A percentile compares a stretch with the other conserved stretches of the same genome.
phyloP scores from a whole-genome alignment of 2,888 invertebrate species.

The Coelinius sp. region DNA sequence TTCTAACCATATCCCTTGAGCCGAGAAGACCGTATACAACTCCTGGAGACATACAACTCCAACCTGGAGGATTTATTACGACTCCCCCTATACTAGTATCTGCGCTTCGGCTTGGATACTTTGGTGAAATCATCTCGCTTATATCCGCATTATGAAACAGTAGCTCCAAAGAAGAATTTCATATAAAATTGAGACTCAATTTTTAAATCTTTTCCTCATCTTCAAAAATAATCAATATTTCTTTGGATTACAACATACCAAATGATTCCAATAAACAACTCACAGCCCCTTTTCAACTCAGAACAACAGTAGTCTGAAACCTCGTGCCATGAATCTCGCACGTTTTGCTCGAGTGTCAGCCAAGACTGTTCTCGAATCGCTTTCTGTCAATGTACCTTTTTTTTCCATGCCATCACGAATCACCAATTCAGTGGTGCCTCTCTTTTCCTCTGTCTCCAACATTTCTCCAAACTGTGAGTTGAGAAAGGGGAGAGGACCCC shows the following conservation, averaged over 20 bases:
- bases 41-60: constrained; percentile 62
- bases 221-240: background rate
- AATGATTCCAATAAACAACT: constrained; percentile 21
- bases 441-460: background rate
- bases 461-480: background rate
- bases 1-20: constrained; percentile 21
- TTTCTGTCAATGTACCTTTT: constrained; percentile 23
- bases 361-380: constrained; percentile 19
- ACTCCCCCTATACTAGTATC: constrained; percentile 56
- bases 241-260: too few relatives aligned
- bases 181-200: too few relatives aligned
- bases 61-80: constrained; percentile 65
- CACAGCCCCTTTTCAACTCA: background rate
- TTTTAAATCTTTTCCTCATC: too few relatives aligned
- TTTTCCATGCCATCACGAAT: constrained; percentile 10
- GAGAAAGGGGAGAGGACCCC: constrained; percentile 10
- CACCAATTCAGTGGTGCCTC: constrained; percentile 1
- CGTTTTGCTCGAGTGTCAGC: constrained; percentile 10
- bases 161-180: too few relatives aligned
- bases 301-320: background rate
- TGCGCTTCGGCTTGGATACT: constrained; percentile 50
- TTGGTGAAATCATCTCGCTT: too few relatives aligned
- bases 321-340: constrained; percentile 23
- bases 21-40: constrained; percentile 31
- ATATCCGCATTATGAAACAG: constrained; percentile 68